phyloP scores from a whole-genome alignment of 2,113 vertebrate species.

The Lates calcarifer region DNA sequence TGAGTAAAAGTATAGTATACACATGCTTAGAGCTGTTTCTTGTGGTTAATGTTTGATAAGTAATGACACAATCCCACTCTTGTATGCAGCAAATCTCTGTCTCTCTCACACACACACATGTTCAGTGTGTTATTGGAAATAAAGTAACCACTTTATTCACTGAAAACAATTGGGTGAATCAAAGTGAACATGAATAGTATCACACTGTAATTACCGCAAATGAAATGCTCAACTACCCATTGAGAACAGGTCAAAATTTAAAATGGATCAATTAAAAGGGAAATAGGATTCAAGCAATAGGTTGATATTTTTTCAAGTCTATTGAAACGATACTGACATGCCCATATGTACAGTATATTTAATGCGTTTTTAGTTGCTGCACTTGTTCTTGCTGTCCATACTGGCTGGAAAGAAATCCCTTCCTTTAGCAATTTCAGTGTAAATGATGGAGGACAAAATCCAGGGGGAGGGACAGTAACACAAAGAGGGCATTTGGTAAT shows the following conservation, averaged over 20 bases:
- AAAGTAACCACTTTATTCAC: neutral
- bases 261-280: neutral
- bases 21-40: constrained; percentile 4
- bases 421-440: neutral
- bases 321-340: neutral
- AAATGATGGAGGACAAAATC: neutral
- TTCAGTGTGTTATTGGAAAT: constrained; percentile 18
- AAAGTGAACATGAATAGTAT: neutral
- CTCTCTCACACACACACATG: neutral
- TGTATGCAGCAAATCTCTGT: neutral
- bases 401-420: neutral
- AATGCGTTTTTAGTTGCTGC: neutral
- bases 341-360: neutral
- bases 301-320: neutral
- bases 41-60: constrained; percentile 35
- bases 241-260: neutral
- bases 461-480: neutral
- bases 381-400: neutral
- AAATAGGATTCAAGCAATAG: neutral
- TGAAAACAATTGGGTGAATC: neutral
- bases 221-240: neutral
- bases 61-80: constrained; percentile 30
- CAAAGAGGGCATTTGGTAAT: neutral
- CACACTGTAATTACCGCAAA: neutral
- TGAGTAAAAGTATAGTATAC: neutral